These are phyloP conservation scores for Pollenia angustigena DNA, from an alignment of 2,888 invertebrate genomes.

Conservation along the genomic window DNA sequence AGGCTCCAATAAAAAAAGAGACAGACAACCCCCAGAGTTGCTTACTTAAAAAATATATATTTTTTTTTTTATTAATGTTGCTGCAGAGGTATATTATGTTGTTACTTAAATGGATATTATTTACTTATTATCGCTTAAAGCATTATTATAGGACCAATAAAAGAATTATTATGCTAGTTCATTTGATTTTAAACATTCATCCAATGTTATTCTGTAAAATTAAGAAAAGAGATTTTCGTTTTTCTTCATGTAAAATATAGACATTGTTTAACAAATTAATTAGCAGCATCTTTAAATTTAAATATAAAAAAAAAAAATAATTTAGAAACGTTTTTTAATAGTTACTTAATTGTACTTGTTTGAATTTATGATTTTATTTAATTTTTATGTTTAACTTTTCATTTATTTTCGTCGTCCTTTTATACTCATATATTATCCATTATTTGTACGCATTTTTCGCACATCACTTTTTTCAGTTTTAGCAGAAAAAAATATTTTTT, in stretches of 20 bases:
- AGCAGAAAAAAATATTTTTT: slow-evolving; percentile 19
- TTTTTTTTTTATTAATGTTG: slow-evolving; percentile 36
- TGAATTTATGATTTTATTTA: background rate
- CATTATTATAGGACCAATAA: background rate
- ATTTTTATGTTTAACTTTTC: slow-evolving; percentile 13
- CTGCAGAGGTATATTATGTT: slow-evolving; percentile 61
- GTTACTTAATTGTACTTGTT: background rate
- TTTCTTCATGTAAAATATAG: background rate
- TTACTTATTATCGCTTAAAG: slow-evolving; percentile 25
- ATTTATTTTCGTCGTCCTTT: slow-evolving; percentile 61
- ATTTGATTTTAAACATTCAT: background rate
- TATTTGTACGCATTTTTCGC: slow-evolving; percentile 70
- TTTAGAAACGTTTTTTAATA: background rate
- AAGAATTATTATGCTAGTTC: background rate
- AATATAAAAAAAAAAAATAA: background rate
- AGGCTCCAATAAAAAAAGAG: slow-evolving; percentile 36
- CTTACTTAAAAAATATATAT: slow-evolving; percentile 51
- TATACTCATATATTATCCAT: slow-evolving; percentile 59
- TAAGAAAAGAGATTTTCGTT: background rate
- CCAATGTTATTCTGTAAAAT: background rate
- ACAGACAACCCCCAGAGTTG: slow-evolving; percentile 50
- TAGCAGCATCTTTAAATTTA: background rate
- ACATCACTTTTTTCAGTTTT: slow-evolving; percentile 56
- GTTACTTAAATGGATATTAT: slow-evolving; percentile 31
- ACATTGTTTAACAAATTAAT: too few relatives aligned